Evolutionary conservation across 1,140 invertebrate genomes (phyloP), one percentile per base, ranked within the genome.

Genomic region (Heliconius hewitsoni): DNA sequence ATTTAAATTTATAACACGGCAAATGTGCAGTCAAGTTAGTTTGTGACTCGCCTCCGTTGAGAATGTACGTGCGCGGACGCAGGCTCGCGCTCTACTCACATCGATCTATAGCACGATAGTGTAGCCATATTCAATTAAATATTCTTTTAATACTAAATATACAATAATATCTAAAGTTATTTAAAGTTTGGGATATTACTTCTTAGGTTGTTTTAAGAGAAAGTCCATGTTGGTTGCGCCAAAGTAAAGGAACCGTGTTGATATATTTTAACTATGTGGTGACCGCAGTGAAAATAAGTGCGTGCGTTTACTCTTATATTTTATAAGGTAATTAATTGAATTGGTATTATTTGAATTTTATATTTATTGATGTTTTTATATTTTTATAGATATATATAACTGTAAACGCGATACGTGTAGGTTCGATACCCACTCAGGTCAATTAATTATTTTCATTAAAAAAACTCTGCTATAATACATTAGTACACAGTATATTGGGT

Each of bases 1-100:
- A 74, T 81, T 74, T 77, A 11, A 77, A 71, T 81, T 77, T 77
- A 81, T 77, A 81, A 77, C 71, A 50, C 60, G 50, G 50, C 46
- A 55, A 74, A 57, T 77, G 72, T 57, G 57, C 34, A 39, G 37
- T 8, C 23, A 23, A 30, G 13, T 52, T 52, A 81, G 80, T 81
- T 23, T 42, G 75, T 77, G 71, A 23, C 19, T 42, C 27, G 80
- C 73, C 30, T 71, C 76, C 72, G 46, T 50, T 30, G 75, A 70
- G 80, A 71, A 75, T 71, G 72, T 37, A 71, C 60, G 80, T 55
- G 80, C 42, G 9, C 42, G 6, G 11, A 50, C 73, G 37, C 52
- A 27, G 13, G 5, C 39, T 19, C 19, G 23, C 19, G 19, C 27
- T 66, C 1, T 34, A 70, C 57, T 50, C 39, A 39, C 18, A 66